Evolutionary conservation across 2,797 vertebrate genomes (phyloP), one percentile per base, ranked within the genome.

Genomic region (Notamacropus eugenii): DNA sequence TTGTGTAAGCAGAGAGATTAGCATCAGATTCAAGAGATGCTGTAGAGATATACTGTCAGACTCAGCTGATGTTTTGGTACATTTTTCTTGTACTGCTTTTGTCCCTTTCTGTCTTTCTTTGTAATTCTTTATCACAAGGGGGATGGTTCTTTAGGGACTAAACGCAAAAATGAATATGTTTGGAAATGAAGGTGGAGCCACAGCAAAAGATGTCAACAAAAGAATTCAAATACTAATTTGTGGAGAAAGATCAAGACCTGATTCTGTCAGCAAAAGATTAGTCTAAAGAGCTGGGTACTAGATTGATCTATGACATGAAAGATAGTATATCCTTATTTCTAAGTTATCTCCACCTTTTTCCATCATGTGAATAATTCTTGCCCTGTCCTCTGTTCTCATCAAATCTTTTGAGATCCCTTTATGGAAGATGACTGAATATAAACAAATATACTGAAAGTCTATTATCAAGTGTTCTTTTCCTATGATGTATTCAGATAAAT

Each of bases 321-420:
- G 54, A 54, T 34, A 29, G 4, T n/a, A 19, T 4, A 28, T 16
- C 1, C 5, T 40, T n/a, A 40, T 46, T 55, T n/a, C 4, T 40
- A 55, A 28, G 5, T 29, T 8, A 31, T 0, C 27, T 54, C 9
- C 31, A 40, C 31, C 10, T 74, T 10, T 34, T 22, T 56, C 52
- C 8, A 1, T 16, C 0, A 0, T 24, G 1, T 12, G 0, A 8
- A 91, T 24, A 52, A 59, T 24, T 11, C 3, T 16, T 14, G 13
- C 52, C 34, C 50, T 55, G 16, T 12, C 16, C 8, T 1, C 40
- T 19, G 0, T 27, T 34, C 16, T 91, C 59, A n/a, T 14, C 16
- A 82, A 34, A 2, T 14, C 67, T 2, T 19, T 93, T 50, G 90
- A 27, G 55, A 67, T 40, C 22, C 6, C 22, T 87, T 50, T 87